phyloP scores from a whole-genome alignment of 2,888 invertebrate species.

The Mellilla xanthometata region DNA sequence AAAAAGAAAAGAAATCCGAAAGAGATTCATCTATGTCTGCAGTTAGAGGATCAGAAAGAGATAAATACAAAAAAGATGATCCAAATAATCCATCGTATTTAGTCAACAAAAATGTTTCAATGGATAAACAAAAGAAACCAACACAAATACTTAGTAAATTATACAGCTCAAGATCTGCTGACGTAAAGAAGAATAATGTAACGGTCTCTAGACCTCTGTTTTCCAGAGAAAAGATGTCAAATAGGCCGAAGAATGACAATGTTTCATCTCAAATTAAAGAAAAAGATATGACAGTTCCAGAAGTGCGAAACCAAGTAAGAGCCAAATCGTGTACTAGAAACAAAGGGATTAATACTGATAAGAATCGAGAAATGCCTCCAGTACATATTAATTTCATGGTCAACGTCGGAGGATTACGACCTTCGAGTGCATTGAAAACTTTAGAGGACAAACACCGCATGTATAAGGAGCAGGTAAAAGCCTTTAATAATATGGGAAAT shows the following conservation, averaged over 20 bases:
- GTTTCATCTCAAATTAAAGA: constrained; percentile 9
- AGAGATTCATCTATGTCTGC: constrained; percentile 31
- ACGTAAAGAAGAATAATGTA: constrained; percentile 32
- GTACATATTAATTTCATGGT: constrained; percentile 68
- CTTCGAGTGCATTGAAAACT: constrained; percentile 56
- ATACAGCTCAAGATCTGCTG: constrained; percentile 51
- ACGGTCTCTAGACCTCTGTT: constrained; percentile 4
- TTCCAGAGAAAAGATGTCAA: constrained; percentile 18
- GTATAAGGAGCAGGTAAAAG: constrained; percentile 70
- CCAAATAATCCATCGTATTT: constrained; percentile 51
- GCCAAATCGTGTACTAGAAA: constrained; percentile 44
- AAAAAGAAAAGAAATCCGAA: constrained; percentile 46
- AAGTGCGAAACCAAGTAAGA: constrained; percentile 25
- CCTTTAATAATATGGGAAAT: constrained; percentile 46
- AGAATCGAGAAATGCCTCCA: constrained; percentile 41
- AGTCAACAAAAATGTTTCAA: constrained; percentile 54
- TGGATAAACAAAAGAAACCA: constrained; percentile 39
- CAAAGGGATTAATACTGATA: constrained; percentile 47
- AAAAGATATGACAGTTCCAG: constrained; percentile 26
- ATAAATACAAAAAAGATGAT: constrained; percentile 30
- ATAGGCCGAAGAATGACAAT: constrained; percentile 9
- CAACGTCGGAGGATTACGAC: constrained; percentile 57
- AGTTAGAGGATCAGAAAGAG: constrained; percentile 22
- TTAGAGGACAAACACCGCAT: constrained; percentile 70
- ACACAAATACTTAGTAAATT: constrained; percentile 37